Evolutionary conservation across 2,888 invertebrate species (phyloP).

Genomic region (Itoplectis maculator): DNA sequence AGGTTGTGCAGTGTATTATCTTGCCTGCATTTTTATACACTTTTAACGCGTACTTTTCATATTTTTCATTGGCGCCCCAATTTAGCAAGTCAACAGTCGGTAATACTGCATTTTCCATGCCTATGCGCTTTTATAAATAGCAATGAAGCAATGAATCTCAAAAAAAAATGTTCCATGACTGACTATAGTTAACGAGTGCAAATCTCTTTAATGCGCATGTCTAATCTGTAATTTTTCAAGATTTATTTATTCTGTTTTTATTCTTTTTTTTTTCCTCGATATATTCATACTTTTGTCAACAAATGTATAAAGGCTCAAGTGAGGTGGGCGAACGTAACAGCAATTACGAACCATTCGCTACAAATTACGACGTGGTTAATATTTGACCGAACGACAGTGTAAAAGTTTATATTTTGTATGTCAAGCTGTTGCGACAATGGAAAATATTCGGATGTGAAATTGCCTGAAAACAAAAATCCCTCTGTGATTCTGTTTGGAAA

Average conservation of each 20-base stretch:
- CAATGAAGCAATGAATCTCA: too few species aligned
- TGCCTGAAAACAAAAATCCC: slow-evolving; percentile 32
- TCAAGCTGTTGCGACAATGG: slow-evolving; percentile 60
- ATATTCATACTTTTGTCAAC: not conserved
- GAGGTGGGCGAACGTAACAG: not conserved
- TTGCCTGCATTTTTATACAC: not conserved
- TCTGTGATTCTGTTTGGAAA: slow-evolving; percentile 27
- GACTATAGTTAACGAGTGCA: not conserved
- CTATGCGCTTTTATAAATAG: too few species aligned
- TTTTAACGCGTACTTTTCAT: not conserved
- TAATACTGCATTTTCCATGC: too few species aligned
- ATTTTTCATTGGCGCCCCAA: not conserved
- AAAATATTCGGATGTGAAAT: slow-evolving; percentile 46
- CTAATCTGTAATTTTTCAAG: not conserved
- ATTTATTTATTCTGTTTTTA: not conserved
- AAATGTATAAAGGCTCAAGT: slow-evolving; percentile 18
- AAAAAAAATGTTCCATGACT: not conserved
- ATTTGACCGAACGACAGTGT: slow-evolving; percentile 37
- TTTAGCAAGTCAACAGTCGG: too few species aligned
- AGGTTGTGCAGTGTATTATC: not conserved
- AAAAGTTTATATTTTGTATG: slow-evolving; percentile 65
- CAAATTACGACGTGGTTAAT: slow-evolving; percentile 50
- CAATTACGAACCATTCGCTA: slow-evolving; percentile 44
- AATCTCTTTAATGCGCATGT: not conserved
- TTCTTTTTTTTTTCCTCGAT: not conserved